These are phyloP conservation scores for Synergus umbraculus DNA, from an alignment of 2,888 invertebrate species.

Conservation along the genomic window DNA sequence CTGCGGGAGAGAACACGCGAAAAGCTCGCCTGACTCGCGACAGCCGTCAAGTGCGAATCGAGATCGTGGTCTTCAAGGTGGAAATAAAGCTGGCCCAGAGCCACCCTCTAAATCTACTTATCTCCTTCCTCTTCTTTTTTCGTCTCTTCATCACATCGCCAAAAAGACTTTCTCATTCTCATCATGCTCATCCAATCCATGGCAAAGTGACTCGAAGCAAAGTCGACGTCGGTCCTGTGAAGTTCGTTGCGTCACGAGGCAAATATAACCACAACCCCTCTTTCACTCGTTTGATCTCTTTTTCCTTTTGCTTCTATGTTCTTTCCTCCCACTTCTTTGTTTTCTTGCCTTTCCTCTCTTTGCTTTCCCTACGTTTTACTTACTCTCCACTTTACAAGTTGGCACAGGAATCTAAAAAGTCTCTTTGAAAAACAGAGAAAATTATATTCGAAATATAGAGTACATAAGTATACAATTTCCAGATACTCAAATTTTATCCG, in stretches of 20 bases:
- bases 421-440: neutral
- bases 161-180: constrained; percentile 44
- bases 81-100: constrained; percentile 50
- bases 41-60: constrained; percentile 35
- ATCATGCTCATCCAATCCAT: constrained; percentile 32
- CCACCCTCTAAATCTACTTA: constrained; percentile 42
- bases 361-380: constrained; percentile 3
- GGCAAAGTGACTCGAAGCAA: constrained; percentile 40
- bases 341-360: constrained; percentile 32
- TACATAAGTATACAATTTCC: no score
- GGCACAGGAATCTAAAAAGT: constrained; percentile 9
- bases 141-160: constrained; percentile 14
- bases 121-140: constrained; percentile 21
- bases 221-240: constrained; percentile 42
- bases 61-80: constrained; percentile 30
- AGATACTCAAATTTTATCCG: no score
- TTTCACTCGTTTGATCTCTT: constrained; percentile 31
- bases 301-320: constrained; percentile 32
- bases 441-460: neutral
- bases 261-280: constrained; percentile 42
- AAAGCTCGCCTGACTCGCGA: constrained; percentile 41
- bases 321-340: constrained; percentile 16
- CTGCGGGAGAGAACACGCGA: constrained; percentile 41
- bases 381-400: constrained; percentile 35
- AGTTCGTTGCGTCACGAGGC: constrained; percentile 47